Evolutionary conservation across 2,113 vertebrate species (phyloP), one percentile per base, ranked within the genome.

Genomic region (Cichladusa arquata): DNA sequence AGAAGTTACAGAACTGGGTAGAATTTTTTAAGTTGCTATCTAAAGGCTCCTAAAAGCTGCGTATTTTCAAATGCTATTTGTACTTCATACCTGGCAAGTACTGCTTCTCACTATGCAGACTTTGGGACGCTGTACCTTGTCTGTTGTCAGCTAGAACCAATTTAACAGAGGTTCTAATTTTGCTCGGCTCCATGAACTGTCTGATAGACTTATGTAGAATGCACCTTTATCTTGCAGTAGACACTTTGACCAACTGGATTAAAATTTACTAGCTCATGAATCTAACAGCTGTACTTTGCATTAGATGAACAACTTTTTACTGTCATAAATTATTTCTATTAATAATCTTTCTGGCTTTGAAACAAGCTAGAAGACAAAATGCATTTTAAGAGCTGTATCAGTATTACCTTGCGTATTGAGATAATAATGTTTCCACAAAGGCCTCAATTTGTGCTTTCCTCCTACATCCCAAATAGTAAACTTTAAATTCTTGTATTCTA

Each of bases 381-480:
- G n/a, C 12, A 71, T 33, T 83, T 90, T 48, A 85, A 56, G 78
- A 90, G 25, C 60, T 74, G 3, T 36, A 53, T 86, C 22, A 88
- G 22, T 71, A 93, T 86, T 98, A 99, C 99, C 99, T 99, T 99
- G 99, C 8, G 99, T 99, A 97, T 99, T 99, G 45, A 99, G 99
- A 94, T 99, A 99, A 97, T 99, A 99, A 97, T 99, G 99, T 93
- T 99, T 99, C 99, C 99, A 99, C 24, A 99, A 97, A 10, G 99
- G 99, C 51, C 99, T 98, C 89, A 99, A 98, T 95, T 99, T 99
- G 77, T 99, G 99, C 92, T 99, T 99, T 56, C 99, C 99, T 92
- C 99, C 99, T 67, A 99, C 99, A 88, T 99, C 99, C 99, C 99
- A 99, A 98, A 99, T 99, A 66, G 99, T 99, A 98, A 99, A 99